Conservation (phyloP, 2,888 invertebrate genomes). For the Lobophora halterata region DNA sequence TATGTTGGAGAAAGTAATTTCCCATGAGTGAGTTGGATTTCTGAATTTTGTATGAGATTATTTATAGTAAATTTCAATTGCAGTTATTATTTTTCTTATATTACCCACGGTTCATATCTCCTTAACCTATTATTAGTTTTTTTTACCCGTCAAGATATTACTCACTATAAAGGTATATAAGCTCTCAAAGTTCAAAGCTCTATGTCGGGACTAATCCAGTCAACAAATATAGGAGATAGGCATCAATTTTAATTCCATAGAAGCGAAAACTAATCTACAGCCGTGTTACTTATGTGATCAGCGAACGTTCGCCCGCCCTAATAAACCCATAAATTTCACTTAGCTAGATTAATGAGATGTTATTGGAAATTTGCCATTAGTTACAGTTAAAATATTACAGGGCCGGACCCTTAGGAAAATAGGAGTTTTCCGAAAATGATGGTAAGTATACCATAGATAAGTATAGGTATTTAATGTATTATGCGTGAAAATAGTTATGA, state of each 20-base stretch:
- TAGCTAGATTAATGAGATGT: conserved; percentile 74
- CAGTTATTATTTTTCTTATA: neutral
- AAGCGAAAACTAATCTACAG: conserved; percentile 46
- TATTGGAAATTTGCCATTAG: conserved; percentile 71
- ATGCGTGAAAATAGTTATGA: too few species aligned
- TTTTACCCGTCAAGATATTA: too few species aligned
- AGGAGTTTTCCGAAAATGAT: conserved; percentile 26
- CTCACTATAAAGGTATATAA: too few species aligned
- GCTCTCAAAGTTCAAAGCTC: neutral
- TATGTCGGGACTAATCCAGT: neutral
- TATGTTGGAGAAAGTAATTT: too few species aligned
- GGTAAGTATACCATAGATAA: conserved; percentile 9
- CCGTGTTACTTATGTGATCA: conserved; percentile 55
- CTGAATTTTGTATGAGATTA: too few species aligned
- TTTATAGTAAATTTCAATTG: conserved; percentile 5
- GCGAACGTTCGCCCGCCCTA: conserved; percentile 61
- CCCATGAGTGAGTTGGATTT: too few species aligned
- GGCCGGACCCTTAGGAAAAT: conserved; percentile 30
- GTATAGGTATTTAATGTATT: too few species aligned
- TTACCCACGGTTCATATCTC: too few species aligned
- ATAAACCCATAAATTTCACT: conserved; percentile 79
- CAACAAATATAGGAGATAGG: conserved; percentile 8
- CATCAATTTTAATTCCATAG: conserved; percentile 26
- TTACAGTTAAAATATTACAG: conserved; percentile 45
- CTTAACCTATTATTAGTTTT: too few species aligned